A percentile compares a stretch with the other conserved stretches of the same genome.
These are phyloP conservation scores for Heterohyrax brucei DNA, from an alignment of 2,797 vertebrate genomes.

Conservation along the genomic window DNA sequence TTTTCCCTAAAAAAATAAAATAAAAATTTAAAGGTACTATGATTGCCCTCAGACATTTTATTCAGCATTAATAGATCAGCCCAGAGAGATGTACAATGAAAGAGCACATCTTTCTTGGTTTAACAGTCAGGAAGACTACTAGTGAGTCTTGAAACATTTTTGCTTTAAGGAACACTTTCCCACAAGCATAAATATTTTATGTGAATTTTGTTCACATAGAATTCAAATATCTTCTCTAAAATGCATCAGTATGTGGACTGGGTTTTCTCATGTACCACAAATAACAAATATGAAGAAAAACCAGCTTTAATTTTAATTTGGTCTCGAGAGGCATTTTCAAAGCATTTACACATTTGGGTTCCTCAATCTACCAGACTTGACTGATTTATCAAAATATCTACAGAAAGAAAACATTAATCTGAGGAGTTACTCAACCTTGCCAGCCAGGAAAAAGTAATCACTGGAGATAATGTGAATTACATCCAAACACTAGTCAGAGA, in stretches of 20 bases:
- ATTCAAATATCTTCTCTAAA: conserved; percentile 44
- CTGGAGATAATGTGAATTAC: conserved; percentile 66
- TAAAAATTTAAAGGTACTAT: background rate
- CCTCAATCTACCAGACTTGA: conserved; percentile 40
- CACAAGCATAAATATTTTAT: conserved; percentile 33
- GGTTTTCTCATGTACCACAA: conserved; percentile 42
- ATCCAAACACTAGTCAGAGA: conserved; percentile 66
- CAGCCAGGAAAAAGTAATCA: conserved; percentile 71
- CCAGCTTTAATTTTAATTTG: conserved; percentile 38
- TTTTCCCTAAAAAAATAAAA: background rate
- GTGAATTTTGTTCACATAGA: conserved; percentile 46
- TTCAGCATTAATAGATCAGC: background rate
- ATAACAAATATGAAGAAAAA: conserved; percentile 46
- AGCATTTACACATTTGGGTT: background rate
- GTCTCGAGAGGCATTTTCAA: conserved; percentile 58
- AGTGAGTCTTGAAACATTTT: background rate
- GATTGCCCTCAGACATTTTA: background rate
- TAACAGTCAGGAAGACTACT: background rate
- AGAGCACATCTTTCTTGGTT: background rate
- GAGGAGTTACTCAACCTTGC: conserved; percentile 22
- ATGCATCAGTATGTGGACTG: conserved; percentile 27
- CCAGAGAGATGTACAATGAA: background rate
- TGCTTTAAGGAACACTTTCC: background rate
- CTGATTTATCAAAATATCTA: conserved; percentile 61
- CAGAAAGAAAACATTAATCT: conserved; percentile 65